Base-by-base conservation (phyloP, 2,888 invertebrate species). In the Amblyteles armatorius region DNA sequence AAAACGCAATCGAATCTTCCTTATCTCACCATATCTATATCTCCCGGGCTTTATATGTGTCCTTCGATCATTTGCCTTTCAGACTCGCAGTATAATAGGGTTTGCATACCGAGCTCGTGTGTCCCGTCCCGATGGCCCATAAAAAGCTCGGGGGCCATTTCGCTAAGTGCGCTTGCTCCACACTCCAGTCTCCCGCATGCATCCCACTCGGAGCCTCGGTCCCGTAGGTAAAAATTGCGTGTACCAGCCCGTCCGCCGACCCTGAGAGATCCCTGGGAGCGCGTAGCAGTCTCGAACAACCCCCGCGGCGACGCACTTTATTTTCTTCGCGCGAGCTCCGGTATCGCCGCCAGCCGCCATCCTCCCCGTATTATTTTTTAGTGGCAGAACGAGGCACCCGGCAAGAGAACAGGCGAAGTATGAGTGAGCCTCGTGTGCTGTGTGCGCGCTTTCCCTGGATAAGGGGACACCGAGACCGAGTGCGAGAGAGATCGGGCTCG, bases 111-210 rank as follows among this genome's bases (percentile, higher is more conserved):
- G 29, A 55, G 52, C 71, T 40, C 65, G 69, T 65, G 40, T 63
- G 36, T 52, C 71, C 71, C 29, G 36, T 74, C 57, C 52, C 63
- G 60, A 79, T 79, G 55, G 83, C 77, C 68, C 84, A 84, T 84
- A 84, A 84, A 84, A 84, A 81, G 19, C 33, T 16, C 44, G 74
- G 81, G 44, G 77, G 57, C 73, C 74, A 82, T 85, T 82, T 65
- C 48, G 84, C 76, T 71, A 76, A 85, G 84, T 82, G 84, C 82
- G 84, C 79, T 84, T 63, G 63, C 78, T 74, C 74, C 55, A 33
- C 60, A 36, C 55, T 67, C 67, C 19, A 33, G 74, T 57, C 73
- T 69, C 65, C 40, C 71, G 73, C 74, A 63, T 71, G 74, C 63
- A 74, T 33, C 16, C 63, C 40, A 40, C 40, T 9, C 40, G 60